Evolutionary conservation across 2,113 vertebrate genomes (phyloP).

Genomic region (Brienomyrus brachyistius): DNA sequence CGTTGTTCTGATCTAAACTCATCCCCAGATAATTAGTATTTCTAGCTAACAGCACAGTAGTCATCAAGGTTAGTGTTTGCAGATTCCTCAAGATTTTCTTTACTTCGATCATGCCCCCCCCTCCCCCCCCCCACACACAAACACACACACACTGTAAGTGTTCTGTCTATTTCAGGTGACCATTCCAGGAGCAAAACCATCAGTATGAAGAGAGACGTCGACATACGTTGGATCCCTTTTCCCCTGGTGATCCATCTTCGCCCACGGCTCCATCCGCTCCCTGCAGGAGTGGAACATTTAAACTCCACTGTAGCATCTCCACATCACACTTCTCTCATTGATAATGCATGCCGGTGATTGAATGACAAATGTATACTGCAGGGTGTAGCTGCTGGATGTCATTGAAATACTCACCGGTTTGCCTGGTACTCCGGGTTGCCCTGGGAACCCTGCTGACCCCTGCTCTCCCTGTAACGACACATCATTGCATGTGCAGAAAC

Average conservation of each 20-base stretch:
- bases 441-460: slow-evolving; percentile 51
- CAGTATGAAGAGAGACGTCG: background rate
- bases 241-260: slow-evolving; percentile 53
- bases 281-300: slow-evolving; percentile 35
- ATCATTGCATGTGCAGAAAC: slow-evolving; percentile 3
- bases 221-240: slow-evolving; percentile 59
- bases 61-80: background rate
- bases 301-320: background rate
- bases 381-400: background rate
- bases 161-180: background rate
- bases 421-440: slow-evolving; percentile 57
- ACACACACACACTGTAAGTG: background rate
- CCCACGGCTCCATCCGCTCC: slow-evolving; percentile 56
- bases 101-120: background rate
- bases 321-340: background rate
- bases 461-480: slow-evolving; percentile 51
- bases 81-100: background rate
- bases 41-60: background rate
- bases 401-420: slow-evolving; percentile 50
- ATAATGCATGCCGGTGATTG: background rate
- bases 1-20: background rate
- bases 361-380: background rate
- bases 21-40: background rate
- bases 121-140: too few species aligned
- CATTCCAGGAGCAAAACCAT: background rate